Percentiles rank a stretch among this genome's conserved stretches.
Evolutionary conservation across 2,797 vertebrate species (phyloP).

Genomic region (Danio albolineatus): DNA sequence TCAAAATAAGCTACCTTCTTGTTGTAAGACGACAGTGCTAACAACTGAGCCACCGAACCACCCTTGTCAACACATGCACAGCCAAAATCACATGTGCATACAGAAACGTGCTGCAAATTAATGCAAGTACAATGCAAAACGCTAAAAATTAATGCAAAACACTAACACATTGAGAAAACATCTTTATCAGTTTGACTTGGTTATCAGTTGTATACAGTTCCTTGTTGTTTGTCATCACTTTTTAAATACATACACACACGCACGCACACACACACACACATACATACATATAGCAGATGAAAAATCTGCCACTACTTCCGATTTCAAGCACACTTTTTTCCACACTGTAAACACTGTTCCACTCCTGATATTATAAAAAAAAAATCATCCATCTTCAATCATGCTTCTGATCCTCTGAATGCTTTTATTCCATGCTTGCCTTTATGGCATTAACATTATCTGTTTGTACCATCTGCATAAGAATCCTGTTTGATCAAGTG

Average conservation of each 20-base stretch:
- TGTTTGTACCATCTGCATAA: neutral
- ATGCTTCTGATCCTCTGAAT: neutral
- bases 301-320: neutral
- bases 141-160: too few species aligned
- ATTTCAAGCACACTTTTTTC: neutral
- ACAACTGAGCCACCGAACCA: too few species aligned
- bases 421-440: neutral
- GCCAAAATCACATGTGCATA: too few species aligned
- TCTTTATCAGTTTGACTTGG: too few species aligned
- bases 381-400: neutral
- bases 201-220: neutral
- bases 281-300: neutral
- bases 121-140: too few species aligned
- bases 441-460: neutral
- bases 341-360: neutral
- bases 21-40: too few species aligned
- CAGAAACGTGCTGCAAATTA: too few species aligned
- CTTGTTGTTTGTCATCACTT: neutral
- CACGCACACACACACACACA: too few species aligned
- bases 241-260: neutral
- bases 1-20: too few species aligned
- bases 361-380: neutral
- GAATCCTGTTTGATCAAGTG: conserved; percentile 1
- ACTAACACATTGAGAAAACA: too few species aligned
- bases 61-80: too few species aligned